Evolutionary conservation across 2,888 invertebrate species (phyloP), one percentile per base, ranked within the genome.

Genomic region (Tinea semifulvella): DNA sequence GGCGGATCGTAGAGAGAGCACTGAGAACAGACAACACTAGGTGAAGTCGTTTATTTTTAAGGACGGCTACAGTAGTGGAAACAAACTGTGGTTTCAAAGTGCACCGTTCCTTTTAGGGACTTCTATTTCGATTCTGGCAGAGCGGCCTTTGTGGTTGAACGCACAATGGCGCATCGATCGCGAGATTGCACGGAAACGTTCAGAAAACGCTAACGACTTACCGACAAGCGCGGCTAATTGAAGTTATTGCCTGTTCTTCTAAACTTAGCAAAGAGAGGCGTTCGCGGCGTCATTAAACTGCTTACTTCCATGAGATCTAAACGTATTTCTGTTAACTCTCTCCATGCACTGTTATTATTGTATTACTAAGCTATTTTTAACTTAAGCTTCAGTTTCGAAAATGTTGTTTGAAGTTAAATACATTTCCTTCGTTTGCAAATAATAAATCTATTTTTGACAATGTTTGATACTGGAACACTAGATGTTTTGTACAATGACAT

Each of bases 151-250:
- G 73, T 73, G 59, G 60, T 22, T 22, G 22, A 58, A 62, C 64
- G 62, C 61, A 74, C 75, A 76, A 76, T 74, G 61, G 73, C 57
- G 63, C 71, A 73, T 74, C 69, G 68, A 73, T 73, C 69, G 68
- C 65, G 54, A 60, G 64, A 65, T 65, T 63, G 60, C 56, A 57
- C 65, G 64, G 64, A 68, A 69, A 68, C 57, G 59, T 58, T 63
- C 60, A 56, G 64, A 54, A 60, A 68, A 65, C 67, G 61, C 62
- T 72, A 52, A 43, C 43, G 43, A 43, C 31, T 43, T 18, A 28
- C 43, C 43, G 43, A 43, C 57, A 55, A 58, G 60, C 60, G 57
- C 57, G 54, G 58, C 65, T 74, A 74, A 73, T 72, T 71, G 72
- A 71, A 71, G 65, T 69, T 71, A 72, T 69, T 58, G 66, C 68